Percentiles rank a stretch among this genome's conserved stretches.
phyloP scores from a whole-genome alignment of 2,888 invertebrate species.

The Sphecodes monilicornis region DNA sequence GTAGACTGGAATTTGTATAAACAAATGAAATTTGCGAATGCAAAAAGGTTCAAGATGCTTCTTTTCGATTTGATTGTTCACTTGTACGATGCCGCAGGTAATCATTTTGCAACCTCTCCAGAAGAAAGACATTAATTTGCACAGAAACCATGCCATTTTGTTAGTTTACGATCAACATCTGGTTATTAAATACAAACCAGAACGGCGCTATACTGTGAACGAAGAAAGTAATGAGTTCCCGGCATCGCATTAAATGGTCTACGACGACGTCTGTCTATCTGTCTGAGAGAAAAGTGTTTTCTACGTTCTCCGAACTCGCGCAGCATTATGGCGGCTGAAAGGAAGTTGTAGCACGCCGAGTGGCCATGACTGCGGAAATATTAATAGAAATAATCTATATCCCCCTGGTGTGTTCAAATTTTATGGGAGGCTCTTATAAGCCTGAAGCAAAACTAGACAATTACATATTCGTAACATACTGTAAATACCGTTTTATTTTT shows the following conservation, averaged over 20 bases:
- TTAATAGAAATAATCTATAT: not conserved
- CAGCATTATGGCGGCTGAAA: slow-evolving; percentile 27
- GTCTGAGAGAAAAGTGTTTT: slow-evolving; percentile 50
- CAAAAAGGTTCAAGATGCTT: not conserved
- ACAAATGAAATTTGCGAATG: not conserved
- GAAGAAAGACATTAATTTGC: slow-evolving; percentile 46
- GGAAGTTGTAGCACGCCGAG: not conserved
- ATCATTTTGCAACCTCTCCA: slow-evolving; percentile 1
- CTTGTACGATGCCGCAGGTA: not conserved
- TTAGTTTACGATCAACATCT: slow-evolving; percentile 64
- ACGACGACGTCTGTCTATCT: too few relatives aligned
- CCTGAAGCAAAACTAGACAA: too few relatives aligned
- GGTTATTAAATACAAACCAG: slow-evolving; percentile 37
- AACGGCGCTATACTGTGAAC: slow-evolving; percentile 56
- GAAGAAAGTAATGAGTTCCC: slow-evolving; percentile 58
- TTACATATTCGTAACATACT: too few relatives aligned
- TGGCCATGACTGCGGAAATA: not conserved
- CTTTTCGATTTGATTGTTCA: not conserved
- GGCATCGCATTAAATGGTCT: slow-evolving; percentile 42
- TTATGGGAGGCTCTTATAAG: not conserved
- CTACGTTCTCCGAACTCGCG: slow-evolving; percentile 39
- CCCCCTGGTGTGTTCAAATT: not conserved
- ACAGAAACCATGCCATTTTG: slow-evolving; percentile 45
- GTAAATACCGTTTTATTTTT: too few relatives aligned
- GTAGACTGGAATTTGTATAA: not conserved